Conservation (phyloP, 2,797 vertebrate genomes). For the Sarcophilus harrisii region DNA sequence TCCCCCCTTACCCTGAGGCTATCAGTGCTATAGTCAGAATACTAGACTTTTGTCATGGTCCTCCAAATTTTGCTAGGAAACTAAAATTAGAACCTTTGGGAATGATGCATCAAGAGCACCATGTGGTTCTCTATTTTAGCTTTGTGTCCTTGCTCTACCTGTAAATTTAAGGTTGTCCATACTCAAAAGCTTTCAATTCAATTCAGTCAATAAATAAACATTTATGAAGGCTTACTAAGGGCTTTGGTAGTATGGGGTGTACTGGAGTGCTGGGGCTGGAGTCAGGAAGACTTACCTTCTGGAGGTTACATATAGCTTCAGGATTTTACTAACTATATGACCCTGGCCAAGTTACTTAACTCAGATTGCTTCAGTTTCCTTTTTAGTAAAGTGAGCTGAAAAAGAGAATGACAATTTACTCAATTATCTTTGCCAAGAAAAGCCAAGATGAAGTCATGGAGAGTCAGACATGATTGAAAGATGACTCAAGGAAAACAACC, state of each 20-base stretch:
- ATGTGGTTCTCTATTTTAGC: neutral
- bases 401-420: neutral
- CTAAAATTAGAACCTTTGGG: neutral
- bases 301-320: neutral
- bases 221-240: neutral
- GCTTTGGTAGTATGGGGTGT: neutral
- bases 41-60: neutral
- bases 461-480: neutral
- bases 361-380: neutral
- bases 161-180: neutral
- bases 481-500: neutral
- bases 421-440: neutral
- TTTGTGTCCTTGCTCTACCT: neutral
- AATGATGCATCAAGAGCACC: neutral
- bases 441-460: accelerated
- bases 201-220: neutral
- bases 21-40: neutral
- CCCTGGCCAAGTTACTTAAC: neutral
- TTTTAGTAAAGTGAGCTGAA: neutral
- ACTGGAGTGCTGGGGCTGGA: neutral
- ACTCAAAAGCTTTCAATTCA: neutral
- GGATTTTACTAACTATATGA: neutral
- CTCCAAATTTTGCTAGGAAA: neutral
- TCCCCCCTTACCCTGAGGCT: neutral
- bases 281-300: neutral